phyloP scores from a whole-genome alignment of 1,140 invertebrate genomes.

The Drosophila punjabiensis region DNA sequence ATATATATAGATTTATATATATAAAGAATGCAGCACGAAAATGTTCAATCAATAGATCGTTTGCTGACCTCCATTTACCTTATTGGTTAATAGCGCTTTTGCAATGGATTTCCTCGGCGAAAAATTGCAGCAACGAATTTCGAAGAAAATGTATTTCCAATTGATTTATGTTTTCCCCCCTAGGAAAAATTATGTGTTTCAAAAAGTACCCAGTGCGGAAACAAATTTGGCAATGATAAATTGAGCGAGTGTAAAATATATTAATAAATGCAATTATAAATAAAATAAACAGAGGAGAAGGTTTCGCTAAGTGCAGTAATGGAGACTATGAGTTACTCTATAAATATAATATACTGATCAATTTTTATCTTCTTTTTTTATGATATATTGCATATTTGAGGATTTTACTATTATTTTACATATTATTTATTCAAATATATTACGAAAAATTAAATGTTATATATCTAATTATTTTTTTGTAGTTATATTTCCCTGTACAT shows the following conservation, averaged over 20 bases:
- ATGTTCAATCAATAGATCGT: conserved; percentile 27
- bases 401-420: too few relatives aligned
- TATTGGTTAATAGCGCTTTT: conserved; percentile 28
- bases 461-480: not conserved
- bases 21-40: conserved; percentile 17
- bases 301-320: too few relatives aligned
- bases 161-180: conserved; percentile 33
- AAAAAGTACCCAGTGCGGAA: conserved; percentile 42
- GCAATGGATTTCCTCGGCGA: conserved; percentile 22
- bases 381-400: not conserved
- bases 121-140: not conserved
- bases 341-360: not conserved
- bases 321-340: not conserved
- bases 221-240: conserved; percentile 60
- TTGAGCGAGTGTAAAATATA: conserved; percentile 25
- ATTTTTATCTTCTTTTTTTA: not conserved
- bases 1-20: conserved; percentile 20
- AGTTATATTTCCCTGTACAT: not conserved
- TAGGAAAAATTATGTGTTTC: conserved; percentile 12
- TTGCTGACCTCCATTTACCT: conserved; percentile 36
- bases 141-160: conserved; percentile 29
- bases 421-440: not conserved
- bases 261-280: conserved; percentile 7
- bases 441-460: not conserved
- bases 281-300: conserved; percentile 15